Percentiles rank a stretch among this genome's conserved stretches.
Conservation (phyloP, 2,888 invertebrate species). For the Copidosoma aretas region DNA sequence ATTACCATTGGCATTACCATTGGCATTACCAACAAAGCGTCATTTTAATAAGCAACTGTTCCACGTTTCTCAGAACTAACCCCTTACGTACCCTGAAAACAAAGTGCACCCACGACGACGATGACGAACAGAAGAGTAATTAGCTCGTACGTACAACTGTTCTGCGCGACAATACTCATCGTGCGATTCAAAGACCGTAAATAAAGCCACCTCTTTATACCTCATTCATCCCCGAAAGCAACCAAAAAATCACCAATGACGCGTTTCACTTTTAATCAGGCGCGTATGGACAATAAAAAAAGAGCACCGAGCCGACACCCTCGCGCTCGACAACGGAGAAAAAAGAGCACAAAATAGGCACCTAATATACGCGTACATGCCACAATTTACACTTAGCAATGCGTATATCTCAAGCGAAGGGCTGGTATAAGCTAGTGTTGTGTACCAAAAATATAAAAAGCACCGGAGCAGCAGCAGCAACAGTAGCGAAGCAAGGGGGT, state of each 20-base stretch:
- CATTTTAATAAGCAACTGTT: too few species aligned
- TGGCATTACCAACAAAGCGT: too few species aligned
- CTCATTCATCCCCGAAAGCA: background rate
- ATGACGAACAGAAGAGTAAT: too few species aligned
- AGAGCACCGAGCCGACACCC: too few species aligned
- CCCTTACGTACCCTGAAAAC: too few species aligned
- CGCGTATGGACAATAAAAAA: background rate
- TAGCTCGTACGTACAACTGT: too few species aligned
- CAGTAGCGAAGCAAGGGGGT: background rate
- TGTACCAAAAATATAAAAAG: background rate
- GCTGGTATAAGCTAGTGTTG: too few species aligned
- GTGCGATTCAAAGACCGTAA: too few species aligned
- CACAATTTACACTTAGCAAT: background rate
- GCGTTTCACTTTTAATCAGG: background rate
- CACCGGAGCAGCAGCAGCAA: background rate
- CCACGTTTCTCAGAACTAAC: too few species aligned
- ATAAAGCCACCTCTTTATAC: background rate
- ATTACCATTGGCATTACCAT: too few species aligned
- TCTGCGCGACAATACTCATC: too few species aligned
- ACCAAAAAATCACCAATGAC: background rate
- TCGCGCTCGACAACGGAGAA: background rate
- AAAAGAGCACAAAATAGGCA: conserved; percentile 16
- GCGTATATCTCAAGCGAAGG: background rate
- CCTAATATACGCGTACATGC: conserved; percentile 29
- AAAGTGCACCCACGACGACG: too few species aligned